phyloP scores from a whole-genome alignment of 2,113 vertebrate genomes.

The Xyliphius kryptos region DNA sequence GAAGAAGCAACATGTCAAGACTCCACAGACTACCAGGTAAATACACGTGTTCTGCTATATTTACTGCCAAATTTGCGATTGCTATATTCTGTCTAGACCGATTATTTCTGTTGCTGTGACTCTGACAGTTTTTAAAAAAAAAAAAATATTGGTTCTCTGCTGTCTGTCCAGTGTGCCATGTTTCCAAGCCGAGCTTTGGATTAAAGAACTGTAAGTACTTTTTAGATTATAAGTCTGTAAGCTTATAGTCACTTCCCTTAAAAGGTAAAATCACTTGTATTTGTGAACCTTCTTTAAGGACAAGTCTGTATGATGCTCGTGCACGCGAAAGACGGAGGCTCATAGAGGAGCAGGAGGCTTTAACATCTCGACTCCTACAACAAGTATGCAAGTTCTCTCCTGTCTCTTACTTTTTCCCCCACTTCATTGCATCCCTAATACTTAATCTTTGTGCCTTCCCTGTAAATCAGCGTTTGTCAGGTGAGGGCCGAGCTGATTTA shows the following conservation, averaged over 20 bases:
- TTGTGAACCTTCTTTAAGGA: conserved; percentile 54
- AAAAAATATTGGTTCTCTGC: conserved; percentile 14
- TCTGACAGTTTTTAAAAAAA: too few relatives aligned
- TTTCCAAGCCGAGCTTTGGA: conserved; percentile 91
- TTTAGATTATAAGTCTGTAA: not conserved
- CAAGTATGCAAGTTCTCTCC: conserved; percentile 64
- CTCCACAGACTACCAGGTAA: conserved; percentile 70
- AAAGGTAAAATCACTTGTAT: not conserved
- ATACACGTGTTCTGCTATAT: conserved; percentile 10
- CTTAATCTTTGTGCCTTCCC: not conserved
- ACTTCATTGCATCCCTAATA: not conserved
- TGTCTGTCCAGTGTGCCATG: conserved; percentile 64
- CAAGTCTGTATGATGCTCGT: conserved; percentile 88
- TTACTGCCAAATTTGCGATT: not conserved
- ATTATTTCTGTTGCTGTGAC: not conserved
- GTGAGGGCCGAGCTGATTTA: conserved; percentile 61
- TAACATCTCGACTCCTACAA: conserved; percentile 75
- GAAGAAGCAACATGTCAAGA: conserved; percentile 76
- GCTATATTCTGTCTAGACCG: not conserved
- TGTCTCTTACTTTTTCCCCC: not conserved
- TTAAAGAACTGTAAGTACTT: conserved; percentile 90
- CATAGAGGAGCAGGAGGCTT: conserved; percentile 85
- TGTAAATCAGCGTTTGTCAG: conserved; percentile 71
- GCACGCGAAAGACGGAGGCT: conserved; percentile 84
- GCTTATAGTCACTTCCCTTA: not conserved